Conservation (phyloP, 2,797 vertebrate species). For the Enteromius paludinosus region DNA sequence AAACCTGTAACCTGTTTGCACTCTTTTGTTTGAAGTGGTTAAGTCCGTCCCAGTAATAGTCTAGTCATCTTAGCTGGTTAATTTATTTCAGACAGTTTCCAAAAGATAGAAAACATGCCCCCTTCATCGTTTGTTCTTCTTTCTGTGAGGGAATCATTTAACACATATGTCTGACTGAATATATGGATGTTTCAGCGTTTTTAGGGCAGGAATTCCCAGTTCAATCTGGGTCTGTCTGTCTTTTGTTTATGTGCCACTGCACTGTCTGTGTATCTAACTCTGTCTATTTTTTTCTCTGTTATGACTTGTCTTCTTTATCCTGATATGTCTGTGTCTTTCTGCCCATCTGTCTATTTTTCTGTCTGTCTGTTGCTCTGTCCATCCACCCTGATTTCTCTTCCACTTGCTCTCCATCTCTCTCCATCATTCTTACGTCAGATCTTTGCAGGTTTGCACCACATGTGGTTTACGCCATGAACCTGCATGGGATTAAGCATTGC, state of each 20-base stretch:
- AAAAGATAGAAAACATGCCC: constrained; percentile 15
- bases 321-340: not conserved
- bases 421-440: constrained; percentile 59
- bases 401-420: not conserved
- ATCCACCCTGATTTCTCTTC: constrained; percentile 49
- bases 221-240: constrained; percentile 50
- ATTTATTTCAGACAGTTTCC: constrained; percentile 11
- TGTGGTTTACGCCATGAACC: constrained; percentile 74
- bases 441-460: constrained; percentile 77
- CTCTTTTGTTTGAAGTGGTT: constrained; percentile 36
- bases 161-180: not conserved
- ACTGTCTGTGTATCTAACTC: not conserved
- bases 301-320: not conserved
- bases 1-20: constrained; percentile 41
- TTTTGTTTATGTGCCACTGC: constrained; percentile 15
- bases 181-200: not conserved
- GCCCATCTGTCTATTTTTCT: not conserved
- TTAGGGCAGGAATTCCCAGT: not conserved
- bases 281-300: constrained; percentile 42
- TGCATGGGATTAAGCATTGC: constrained; percentile 71
- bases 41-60: constrained; percentile 25
- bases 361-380: constrained; percentile 39
- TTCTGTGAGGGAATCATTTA: not conserved
- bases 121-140: not conserved
- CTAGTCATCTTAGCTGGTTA: constrained; percentile 26